Evolutionary conservation across 1,140 invertebrate genomes (phyloP), one percentile per base, ranked within the genome.

Genomic region (Macrostomum lignano): DNA sequence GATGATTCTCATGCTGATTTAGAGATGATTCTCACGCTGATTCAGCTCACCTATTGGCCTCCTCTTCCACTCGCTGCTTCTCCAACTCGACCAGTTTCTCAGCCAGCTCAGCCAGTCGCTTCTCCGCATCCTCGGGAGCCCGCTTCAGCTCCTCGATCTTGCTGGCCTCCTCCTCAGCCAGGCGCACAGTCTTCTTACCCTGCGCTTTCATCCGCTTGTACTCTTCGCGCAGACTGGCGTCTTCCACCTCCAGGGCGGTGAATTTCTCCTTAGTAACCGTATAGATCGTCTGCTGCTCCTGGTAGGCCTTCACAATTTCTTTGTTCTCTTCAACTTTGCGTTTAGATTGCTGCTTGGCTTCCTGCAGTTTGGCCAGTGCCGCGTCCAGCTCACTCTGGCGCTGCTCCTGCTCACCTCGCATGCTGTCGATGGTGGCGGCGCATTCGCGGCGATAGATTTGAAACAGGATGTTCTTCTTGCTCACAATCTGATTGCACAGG

Each of bases 401-500:
- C 7, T 35, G 17, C 31, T 17, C 21, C 28, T 37, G 11, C 40
- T 33, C 13, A 41, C 38, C 31, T 48, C 15, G 15, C 10, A 30
- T 5, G 6, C 7, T 30, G 10, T 30, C 28, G 6, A 14, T 14
- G 11, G 7, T 5, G 14, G 15, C 20, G 28, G 15, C 20, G 28
- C 28, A 20, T 13, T 30, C 28, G 11, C 20, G 6, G 28, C 15
- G 15, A 33, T 54, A 51, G 39, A 46, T 48, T 40, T 78, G 74
- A 38, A 64, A 65, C 3, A 72, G 42, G 41, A 64, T 63, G 54
- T 75, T 74, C 44, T 69, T 68, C 3, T 64, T 64, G 17, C 63
- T 56, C 6, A 66, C 63, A 5, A 73, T 60, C 14, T 63, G 60
- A 48, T 91, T 91, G 45, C 81, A 73, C 2, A 67, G 45, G 42